Base-by-base conservation (phyloP, 2,113 vertebrate genomes). In the Numida meleagris region DNA sequence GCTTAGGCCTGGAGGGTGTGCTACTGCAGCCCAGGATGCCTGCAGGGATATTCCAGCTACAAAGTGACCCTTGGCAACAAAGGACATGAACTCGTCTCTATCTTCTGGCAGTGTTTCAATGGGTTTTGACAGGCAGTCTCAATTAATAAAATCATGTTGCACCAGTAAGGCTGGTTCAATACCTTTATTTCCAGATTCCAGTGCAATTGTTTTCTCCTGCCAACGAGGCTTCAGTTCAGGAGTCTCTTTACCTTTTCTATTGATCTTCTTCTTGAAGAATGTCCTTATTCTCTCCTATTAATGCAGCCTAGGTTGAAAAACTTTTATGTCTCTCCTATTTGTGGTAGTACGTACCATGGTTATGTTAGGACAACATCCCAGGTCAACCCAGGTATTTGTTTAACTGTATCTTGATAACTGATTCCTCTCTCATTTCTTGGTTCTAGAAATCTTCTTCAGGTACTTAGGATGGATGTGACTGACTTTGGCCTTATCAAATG, bases 141-240 rank as follows among this genome's bases (percentile, higher is more conserved):
- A 86, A 82, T 91, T 95, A 96, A 77, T 80, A 86, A 88, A 91
- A 89, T 80, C 24, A 25, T 66, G 85, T 62, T 93, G 88, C 33
- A 58, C 6, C 38, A 59, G 65, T 88, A 90, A 74, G 29, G 9
- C 9, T 70, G 27, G 24, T 45, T 70, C 68, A 80, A 15, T 74
- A 80, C 50, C 15, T 50, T 77, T 53, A 77, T 80, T 82, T 77
- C 55, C 59, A 77, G 50, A 83, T 62, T 73, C 4, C 59, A 58
- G 29, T 11, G 14, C 27, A 76, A 43, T 20, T 75, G 23, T 0
- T 66, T 75, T 84, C 68, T 51, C 40, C 48, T 82, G 55, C 5
- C 82, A 86, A 12, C 3, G 38, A 33, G 46, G n/a, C 50, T 91
- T 76, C 53, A 72, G 40, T 53, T 85, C 21, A 58, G 12, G 89